Evolutionary conservation across 1,140 invertebrate species (phyloP), one percentile per base, ranked within the genome.

Genomic region (Hycleus phaleratus): DNA sequence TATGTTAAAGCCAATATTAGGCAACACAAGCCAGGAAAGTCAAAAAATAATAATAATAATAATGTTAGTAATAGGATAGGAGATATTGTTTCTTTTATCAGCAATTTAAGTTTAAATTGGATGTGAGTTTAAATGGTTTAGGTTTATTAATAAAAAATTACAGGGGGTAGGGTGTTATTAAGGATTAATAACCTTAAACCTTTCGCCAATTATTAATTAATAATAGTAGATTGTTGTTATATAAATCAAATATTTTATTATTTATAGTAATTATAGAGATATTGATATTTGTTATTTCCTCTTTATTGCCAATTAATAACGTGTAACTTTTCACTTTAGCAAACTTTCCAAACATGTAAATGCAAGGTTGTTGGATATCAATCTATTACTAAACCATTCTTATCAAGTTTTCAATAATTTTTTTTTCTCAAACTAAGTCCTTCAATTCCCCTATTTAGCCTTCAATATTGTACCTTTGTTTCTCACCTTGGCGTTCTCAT

Each of bases 1-100:
- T 67, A 70, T 65, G 66, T 67, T 68, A 63, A 69, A 70, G 65
- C 64, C 68, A 68, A 71, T 71, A 71, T 69, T 68, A 68, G 64
- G 64, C 32, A 32, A 32, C 32, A 32, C 32, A 32, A 32, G 32
- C 32, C 7, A 7, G 32, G 32, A 32, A 32, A 32, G 32, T 32
- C 32, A 32, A 4, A 32, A 32, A 4, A 32, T 32, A 32, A 5
- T 5, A 4, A 32, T 32, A 32, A 5, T 5, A 18, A 18, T 18
- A 18, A 18, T 18, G 18, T 18, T 18, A 18, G 18, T 18, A 53
- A 46, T 43, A 12, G 51, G 40, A 45, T 42, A 32, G 38, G 38
- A 45, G 12, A 26, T 53, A 38, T 43, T 26, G 11, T 38, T 53
- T 53, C 45, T 51, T 53, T 53, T 53, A 53, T 45, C 40, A 53